Evolutionary conservation across 1,140 invertebrate species (phyloP).

Genomic region (Calosoma granatense): DNA sequence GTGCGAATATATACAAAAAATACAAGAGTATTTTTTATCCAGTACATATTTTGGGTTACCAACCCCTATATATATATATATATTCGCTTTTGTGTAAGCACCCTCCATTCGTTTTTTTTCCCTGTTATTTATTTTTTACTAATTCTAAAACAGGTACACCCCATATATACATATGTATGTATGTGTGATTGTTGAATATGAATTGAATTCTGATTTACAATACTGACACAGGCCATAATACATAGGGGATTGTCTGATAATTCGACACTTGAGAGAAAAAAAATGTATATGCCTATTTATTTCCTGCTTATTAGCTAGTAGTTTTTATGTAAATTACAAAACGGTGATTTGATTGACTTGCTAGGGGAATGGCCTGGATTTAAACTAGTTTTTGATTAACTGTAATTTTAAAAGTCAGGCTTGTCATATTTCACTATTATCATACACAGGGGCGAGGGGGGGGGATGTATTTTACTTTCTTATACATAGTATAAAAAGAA

Average conservation of each 20-base stretch:
- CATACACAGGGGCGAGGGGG: too few species aligned
- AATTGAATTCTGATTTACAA: background rate
- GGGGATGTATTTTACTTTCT: too few species aligned
- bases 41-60: background rate
- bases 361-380: background rate
- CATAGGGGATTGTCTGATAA: too few species aligned
- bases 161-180: background rate
- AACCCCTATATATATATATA: background rate
- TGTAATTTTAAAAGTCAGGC: background rate
- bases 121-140: slow-evolving; percentile 4
- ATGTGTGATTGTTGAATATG: background rate
- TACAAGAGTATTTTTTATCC: too few species aligned
- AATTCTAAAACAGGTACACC: slow-evolving; percentile 2
- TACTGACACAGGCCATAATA: too few species aligned
- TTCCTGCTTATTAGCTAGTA: slow-evolving; percentile 4
- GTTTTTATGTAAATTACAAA: background rate
- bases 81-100: background rate
- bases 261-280: too few species aligned
- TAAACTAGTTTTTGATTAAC: background rate
- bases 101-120: background rate
- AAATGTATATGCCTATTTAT: background rate
- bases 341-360: background rate
- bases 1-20: too few species aligned
- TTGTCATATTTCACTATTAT: slow-evolving; percentile 3
- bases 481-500: too few species aligned